Conservation (phyloP, 2,113 vertebrate genomes). For the Parus major region DNA sequence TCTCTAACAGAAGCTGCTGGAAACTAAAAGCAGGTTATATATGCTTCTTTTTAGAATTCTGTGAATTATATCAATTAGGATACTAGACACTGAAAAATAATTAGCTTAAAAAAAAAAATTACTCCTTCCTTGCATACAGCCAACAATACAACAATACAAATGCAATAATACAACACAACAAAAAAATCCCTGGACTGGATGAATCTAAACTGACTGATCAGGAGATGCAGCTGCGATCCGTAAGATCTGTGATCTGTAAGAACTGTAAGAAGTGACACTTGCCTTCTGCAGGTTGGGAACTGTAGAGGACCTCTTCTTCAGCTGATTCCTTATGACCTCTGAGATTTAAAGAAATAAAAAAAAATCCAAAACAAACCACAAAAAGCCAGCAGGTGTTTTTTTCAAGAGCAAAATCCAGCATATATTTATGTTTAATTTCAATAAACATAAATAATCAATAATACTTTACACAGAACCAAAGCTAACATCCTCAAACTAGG, state of each 20-base stretch:
- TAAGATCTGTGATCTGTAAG: too few relatives aligned
- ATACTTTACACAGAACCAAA: not conserved
- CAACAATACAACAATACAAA: not conserved
- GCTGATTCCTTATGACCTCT: conserved; percentile 71
- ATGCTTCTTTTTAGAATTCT: not conserved
- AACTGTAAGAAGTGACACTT: conserved; percentile 19
- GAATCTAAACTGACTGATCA: not conserved
- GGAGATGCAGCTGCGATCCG: not conserved
- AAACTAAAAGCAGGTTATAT: not conserved
- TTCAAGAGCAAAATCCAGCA: not conserved
- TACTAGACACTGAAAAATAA: not conserved
- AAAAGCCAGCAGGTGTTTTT: not conserved
- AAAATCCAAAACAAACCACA: not conserved
- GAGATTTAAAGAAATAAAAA: not conserved
- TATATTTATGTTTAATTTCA: not conserved
- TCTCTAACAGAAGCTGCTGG: not conserved
- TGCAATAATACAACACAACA: not conserved
- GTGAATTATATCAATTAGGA: not conserved
- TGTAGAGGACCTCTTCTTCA: conserved; percentile 69
- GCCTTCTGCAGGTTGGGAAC: conserved; percentile 85
- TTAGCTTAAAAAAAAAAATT: not conserved
- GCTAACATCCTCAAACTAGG: not conserved
- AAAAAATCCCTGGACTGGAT: not conserved
- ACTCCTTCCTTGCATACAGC: not conserved
- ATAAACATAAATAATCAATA: not conserved